Conservation (phyloP, 2,888 invertebrate genomes). For the Mechanitis messenoides region DNA sequence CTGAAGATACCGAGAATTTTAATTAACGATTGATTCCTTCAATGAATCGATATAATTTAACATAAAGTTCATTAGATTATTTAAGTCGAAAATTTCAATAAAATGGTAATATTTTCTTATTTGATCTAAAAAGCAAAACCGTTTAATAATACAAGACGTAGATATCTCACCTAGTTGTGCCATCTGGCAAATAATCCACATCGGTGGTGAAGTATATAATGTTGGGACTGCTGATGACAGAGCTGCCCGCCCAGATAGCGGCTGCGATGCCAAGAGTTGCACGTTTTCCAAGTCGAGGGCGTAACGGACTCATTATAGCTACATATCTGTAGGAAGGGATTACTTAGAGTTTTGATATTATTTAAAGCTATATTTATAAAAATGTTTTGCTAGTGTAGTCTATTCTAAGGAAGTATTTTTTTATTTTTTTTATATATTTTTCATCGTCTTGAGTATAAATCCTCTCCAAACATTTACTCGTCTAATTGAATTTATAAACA, state of each 20-base stretch:
- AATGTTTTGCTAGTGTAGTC: too few species aligned
- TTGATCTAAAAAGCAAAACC: slow-evolving; percentile 1
- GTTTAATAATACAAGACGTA: neutral
- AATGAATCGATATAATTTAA: too few species aligned
- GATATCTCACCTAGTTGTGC: slow-evolving; percentile 47
- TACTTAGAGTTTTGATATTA: too few species aligned
- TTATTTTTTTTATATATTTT: too few species aligned
- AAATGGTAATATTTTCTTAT: neutral
- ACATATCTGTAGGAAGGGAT: slow-evolving; percentile 82
- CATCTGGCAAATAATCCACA: slow-evolving; percentile 69
- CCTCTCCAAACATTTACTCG: too few species aligned
- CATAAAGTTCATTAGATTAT: too few species aligned
- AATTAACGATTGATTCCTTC: neutral
- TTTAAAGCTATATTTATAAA: too few species aligned
- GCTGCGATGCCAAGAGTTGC: slow-evolving; percentile 89
- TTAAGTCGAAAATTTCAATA: too few species aligned
- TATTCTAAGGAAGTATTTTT: too few species aligned
- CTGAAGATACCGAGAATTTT: too few species aligned
- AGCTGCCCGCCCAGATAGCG: slow-evolving; percentile 89
- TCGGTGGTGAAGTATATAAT: slow-evolving; percentile 88
- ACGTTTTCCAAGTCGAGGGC: slow-evolving; percentile 90
- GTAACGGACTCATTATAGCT: slow-evolving; percentile 95
- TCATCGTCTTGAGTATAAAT: too few species aligned
- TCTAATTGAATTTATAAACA: too few species aligned
- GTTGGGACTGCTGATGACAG: slow-evolving; percentile 88